Evolutionary conservation across 2,113 vertebrate species (phyloP).

Genomic region (Calypte anna): DNA sequence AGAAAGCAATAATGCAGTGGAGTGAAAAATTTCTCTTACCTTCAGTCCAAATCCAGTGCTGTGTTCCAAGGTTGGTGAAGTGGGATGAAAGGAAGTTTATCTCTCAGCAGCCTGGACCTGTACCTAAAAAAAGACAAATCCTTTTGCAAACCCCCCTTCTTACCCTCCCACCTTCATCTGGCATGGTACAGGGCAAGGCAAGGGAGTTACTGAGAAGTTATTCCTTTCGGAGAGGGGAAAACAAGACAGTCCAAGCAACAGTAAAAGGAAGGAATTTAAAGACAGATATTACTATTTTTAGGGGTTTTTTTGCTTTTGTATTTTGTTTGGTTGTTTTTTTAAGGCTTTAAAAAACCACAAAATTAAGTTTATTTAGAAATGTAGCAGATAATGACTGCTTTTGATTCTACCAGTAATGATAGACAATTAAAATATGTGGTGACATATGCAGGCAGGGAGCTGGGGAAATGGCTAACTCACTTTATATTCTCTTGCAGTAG

Average conservation of each 20-base stretch:
- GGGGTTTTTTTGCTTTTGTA: not conserved
- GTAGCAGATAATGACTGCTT: not conserved
- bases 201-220: not conserved
- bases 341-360: not conserved
- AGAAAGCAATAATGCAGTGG: not conserved
- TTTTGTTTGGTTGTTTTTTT: not conserved
- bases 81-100: not conserved
- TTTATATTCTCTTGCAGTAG: not conserved
- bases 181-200: not conserved
- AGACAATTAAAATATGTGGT: not conserved
- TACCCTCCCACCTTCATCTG: no score
- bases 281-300: not conserved
- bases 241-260: no score
- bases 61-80: not conserved
- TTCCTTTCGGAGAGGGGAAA: not conserved
- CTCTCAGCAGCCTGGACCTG: not conserved
- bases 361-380: not conserved
- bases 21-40: not conserved
- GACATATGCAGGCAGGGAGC: accelerated
- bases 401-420: not conserved
- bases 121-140: not conserved
- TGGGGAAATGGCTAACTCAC: not conserved
- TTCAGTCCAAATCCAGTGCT: not conserved
- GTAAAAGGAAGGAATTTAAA: not conserved
- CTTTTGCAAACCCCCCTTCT: not conserved